Percentiles rank a stretch among this genome's conserved stretches.
Evolutionary conservation across 1,140 invertebrate genomes (phyloP).

Genomic region (Scaptomyza montana): DNA sequence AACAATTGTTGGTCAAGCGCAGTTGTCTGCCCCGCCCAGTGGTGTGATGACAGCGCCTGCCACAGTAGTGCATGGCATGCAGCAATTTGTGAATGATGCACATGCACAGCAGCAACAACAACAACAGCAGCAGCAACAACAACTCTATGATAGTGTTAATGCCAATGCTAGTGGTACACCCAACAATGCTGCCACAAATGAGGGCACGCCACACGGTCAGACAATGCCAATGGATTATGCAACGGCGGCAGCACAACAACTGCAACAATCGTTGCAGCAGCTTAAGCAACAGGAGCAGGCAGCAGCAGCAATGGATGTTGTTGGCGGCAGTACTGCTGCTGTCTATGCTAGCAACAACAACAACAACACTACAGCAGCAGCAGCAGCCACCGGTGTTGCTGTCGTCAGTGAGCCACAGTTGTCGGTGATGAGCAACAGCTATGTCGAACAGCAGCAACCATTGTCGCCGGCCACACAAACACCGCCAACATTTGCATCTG

Average conservation of each 20-base stretch:
- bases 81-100: conserved; percentile 60
- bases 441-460: conserved; percentile 60
- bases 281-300: conserved; percentile 76
- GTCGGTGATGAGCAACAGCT: conserved; percentile 50
- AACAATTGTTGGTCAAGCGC: conserved; percentile 9
- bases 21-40: conserved; percentile 56
- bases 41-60: conserved; percentile 77
- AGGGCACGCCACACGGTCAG: conserved; percentile 54
- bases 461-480: conserved; percentile 56
- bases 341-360: conserved; percentile 35
- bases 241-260: conserved; percentile 70
- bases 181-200: conserved; percentile 15
- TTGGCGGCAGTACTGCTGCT: conserved; percentile 36
- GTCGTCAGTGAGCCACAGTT: conserved; percentile 46
- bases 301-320: conserved; percentile 31
- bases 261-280: conserved; percentile 76
- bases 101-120: conserved; percentile 54
- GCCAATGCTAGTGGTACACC: conserved; percentile 63
- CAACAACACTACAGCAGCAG: conserved; percentile 15
- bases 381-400: too few relatives aligned
- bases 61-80: conserved; percentile 78
- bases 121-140: conserved; percentile 56
- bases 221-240: conserved; percentile 73
- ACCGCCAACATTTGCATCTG: conserved; percentile 60
- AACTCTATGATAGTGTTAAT: conserved; percentile 68